Percentiles rank a stretch among this genome's conserved stretches.
Conservation (phyloP, 2,113 vertebrate species). For the Prunella himalayana region DNA sequence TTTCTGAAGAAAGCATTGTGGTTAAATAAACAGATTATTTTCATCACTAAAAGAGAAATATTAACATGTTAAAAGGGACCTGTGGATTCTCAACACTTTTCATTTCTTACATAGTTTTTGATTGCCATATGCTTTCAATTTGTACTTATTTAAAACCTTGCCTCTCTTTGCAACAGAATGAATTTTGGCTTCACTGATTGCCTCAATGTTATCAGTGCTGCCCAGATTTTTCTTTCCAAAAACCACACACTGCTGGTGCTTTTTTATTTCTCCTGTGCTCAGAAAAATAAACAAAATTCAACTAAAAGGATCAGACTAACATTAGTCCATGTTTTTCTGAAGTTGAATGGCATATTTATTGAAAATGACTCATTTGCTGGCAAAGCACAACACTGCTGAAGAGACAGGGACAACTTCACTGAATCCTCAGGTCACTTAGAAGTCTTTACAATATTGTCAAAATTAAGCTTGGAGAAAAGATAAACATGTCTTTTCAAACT, state of each 20-base stretch:
- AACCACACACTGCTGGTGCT: background rate
- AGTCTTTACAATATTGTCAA: background rate
- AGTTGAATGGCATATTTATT: background rate
- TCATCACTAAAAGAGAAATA: background rate
- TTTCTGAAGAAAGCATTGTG: background rate
- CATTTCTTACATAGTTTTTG: background rate
- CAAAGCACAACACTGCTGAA: background rate
- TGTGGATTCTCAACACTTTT: background rate
- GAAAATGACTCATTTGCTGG: background rate
- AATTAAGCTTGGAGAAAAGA: background rate
- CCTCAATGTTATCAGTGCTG: background rate
- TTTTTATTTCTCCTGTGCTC: background rate
- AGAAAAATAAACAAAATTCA: background rate
- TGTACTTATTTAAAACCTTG: background rate
- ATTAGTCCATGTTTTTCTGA: background rate
- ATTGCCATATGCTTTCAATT: background rate
- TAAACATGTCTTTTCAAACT: background rate
- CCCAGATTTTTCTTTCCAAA: background rate
- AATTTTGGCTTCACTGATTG: background rate
- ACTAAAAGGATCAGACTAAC: background rate
- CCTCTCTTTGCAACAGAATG: background rate
- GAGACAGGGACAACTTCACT: background rate
- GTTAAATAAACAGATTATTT: background rate
- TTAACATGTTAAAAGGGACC: background rate
- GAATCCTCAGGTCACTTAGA: background rate